Conservation (phyloP, 2,113 vertebrate species). For the Guaruba guarouba region DNA sequence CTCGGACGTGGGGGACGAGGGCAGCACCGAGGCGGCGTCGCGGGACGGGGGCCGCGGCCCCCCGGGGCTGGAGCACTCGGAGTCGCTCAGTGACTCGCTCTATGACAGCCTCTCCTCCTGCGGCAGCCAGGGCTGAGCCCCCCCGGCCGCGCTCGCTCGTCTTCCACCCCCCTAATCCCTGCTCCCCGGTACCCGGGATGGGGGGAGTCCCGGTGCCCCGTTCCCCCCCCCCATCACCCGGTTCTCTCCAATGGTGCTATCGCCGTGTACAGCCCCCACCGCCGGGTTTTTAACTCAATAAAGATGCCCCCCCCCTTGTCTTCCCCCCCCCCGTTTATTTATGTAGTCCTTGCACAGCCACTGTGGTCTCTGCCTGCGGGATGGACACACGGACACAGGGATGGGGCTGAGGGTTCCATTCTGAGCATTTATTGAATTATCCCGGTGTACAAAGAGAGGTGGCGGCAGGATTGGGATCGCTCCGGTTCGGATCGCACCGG, state of each 20-base stretch:
- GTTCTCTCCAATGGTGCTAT: slow-evolving; percentile 62
- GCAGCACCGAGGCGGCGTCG: slow-evolving; percentile 78
- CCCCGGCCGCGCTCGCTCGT: not conserved
- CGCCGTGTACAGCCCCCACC: not conserved
- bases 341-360: slow-evolving; percentile 42
- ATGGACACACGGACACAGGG: not conserved
- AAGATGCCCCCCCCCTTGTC: too few relatives aligned
- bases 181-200: not conserved
- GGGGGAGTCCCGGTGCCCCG: not conserved
- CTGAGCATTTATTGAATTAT: slow-evolving; percentile 71
- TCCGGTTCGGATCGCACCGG: not conserved
- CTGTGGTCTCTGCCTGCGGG: not conserved
- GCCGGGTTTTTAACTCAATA: too few relatives aligned
- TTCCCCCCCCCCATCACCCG: not conserved
- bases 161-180: not conserved
- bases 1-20: slow-evolving; percentile 86
- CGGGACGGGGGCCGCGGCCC: slow-evolving; percentile 81
- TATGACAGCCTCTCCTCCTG: slow-evolving; percentile 95
- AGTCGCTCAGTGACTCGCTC: slow-evolving; percentile 92
- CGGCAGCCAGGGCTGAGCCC: slow-evolving; percentile 89
- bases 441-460: slow-evolving; percentile 77
- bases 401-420: not conserved
- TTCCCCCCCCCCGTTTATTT: slow-evolving; percentile 33
- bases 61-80: slow-evolving; percentile 87
- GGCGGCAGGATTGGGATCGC: slow-evolving; percentile 30